Evolutionary conservation across 2,113 vertebrate species (phyloP).

Genomic region (Tetrao urogallus): DNA sequence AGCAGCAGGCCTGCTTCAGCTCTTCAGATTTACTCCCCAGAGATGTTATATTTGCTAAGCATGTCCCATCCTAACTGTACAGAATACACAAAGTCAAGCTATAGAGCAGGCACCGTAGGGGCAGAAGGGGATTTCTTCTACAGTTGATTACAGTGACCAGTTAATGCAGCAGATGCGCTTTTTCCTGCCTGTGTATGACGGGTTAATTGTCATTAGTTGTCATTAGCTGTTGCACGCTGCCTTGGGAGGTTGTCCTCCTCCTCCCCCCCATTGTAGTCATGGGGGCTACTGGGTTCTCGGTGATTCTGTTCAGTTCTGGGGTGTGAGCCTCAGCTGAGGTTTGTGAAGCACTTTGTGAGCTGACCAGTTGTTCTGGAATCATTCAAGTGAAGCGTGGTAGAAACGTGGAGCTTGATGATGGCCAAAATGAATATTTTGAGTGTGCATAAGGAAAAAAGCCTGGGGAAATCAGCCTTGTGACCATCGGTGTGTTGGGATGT

Average conservation of each 20-base stretch:
- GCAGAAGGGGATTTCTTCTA: background rate
- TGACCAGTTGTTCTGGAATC: background rate
- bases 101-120: background rate
- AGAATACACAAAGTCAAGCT: background rate
- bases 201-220: background rate
- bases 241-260: background rate
- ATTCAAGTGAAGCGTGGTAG: rapidly evolving
- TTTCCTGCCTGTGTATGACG: rapidly evolving
- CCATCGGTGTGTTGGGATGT: rapidly evolving
- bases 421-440: background rate
- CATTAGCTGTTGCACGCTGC: background rate
- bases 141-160: rapidly evolving
- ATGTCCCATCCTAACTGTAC: background rate
- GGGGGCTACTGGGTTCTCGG: background rate
- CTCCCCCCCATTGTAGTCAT: background rate
- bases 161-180: background rate
- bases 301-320: background rate
- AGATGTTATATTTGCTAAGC: background rate
- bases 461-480: background rate
- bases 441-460: background rate
- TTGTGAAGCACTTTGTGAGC: background rate
- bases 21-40: background rate
- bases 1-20: background rate
- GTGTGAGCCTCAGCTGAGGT: background rate
- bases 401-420: background rate